These are phyloP conservation scores for Polypterus senegalus DNA, from an alignment of 2,113 vertebrate genomes.

Conservation along the genomic window DNA sequence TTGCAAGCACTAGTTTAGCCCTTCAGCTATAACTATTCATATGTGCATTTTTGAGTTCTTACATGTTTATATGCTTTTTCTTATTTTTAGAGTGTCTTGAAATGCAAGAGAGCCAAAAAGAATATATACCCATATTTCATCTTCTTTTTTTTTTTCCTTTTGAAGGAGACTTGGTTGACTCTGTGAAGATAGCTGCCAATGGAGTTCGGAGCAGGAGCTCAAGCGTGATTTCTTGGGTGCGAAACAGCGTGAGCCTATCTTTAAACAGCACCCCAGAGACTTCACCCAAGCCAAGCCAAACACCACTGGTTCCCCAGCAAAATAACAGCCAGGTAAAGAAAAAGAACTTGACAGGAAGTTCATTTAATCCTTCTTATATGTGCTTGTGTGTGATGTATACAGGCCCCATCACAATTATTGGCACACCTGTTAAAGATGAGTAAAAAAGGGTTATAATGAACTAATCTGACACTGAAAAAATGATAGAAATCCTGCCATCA, in stretches of 20 bases:
- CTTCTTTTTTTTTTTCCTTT: not conserved
- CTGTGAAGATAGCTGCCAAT: conserved; percentile 47
- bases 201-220: conserved; percentile 47
- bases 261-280: conserved; percentile 35
- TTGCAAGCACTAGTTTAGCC: too few species aligned
- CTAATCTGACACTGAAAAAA: too few species aligned
- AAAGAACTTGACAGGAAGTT: not conserved
- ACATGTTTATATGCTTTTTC: too few species aligned
- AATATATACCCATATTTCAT: not conserved
- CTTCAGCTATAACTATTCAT: too few species aligned
- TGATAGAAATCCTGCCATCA: too few species aligned
- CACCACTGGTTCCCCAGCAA: conserved; percentile 7
- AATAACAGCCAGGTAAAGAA: not conserved
- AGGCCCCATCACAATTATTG: not conserved
- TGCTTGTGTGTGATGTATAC: not conserved
- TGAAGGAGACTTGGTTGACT: conserved; percentile 47
- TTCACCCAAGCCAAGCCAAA: conserved; percentile 24
- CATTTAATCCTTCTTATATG: not conserved
- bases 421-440: too few species aligned
- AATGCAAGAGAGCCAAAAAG: too few species aligned
- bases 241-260: conserved; percentile 38
- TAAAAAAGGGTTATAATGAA: too few species aligned
- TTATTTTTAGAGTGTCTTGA: too few species aligned
- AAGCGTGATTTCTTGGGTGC: conserved; percentile 46
- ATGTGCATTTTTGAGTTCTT: too few species aligned